These are phyloP conservation scores for Kobus ellipsiprymnus DNA, from an alignment of 2,113 vertebrate species.

Conservation along the genomic window DNA sequence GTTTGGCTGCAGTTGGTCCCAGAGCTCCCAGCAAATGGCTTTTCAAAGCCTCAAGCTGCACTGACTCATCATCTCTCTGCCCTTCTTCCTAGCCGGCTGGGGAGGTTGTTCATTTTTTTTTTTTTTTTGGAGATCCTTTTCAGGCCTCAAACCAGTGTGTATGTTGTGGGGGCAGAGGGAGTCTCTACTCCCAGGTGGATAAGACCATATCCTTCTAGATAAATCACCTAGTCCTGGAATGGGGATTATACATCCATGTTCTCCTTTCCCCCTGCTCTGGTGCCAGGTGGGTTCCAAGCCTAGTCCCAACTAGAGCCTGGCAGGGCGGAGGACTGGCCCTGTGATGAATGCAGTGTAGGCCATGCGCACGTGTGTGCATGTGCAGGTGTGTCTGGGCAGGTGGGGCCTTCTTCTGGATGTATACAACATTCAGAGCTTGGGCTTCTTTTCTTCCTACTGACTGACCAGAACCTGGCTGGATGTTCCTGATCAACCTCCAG, in stretches of 20 bases:
- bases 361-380: accelerated
- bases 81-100: not conserved
- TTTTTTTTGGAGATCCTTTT: not conserved
- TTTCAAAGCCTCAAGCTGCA: not conserved
- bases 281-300: not conserved
- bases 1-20: not conserved
- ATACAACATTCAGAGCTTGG: not conserved
- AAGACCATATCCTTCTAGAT: not conserved
- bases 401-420: not conserved
- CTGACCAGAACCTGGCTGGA: not conserved
- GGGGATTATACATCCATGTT: not conserved
- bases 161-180: not conserved
- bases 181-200: not conserved
- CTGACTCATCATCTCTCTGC: not conserved
- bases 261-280: not conserved
- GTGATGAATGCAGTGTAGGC: not conserved
- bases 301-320: not conserved
- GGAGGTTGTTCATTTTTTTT: not conserved
- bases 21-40: not conserved
- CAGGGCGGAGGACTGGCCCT: not conserved
- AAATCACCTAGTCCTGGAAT: not conserved
- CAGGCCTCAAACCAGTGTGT: not conserved
- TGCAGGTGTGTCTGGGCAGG: not conserved
- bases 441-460: not conserved
- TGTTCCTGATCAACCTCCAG: not conserved